These are phyloP conservation scores for Mormyrus proboscirostris DNA, from an alignment of 2,797 vertebrate genomes.

Conservation along the genomic window DNA sequence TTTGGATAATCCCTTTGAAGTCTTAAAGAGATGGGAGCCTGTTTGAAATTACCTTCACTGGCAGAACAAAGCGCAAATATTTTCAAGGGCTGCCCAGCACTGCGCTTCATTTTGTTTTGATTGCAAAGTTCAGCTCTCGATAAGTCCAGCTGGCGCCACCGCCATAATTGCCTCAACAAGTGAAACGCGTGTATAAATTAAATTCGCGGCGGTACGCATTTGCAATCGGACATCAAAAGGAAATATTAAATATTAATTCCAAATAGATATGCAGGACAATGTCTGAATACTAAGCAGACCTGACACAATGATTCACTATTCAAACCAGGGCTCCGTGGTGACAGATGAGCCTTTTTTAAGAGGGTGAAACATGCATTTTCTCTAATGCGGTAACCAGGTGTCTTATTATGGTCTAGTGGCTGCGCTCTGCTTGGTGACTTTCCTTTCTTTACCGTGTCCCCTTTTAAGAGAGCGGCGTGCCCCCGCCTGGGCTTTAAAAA, in stretches of 20 bases:
- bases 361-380: neutral
- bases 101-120: neutral
- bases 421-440: neutral
- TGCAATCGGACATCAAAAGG: conserved; percentile 18
- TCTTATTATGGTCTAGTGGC: neutral
- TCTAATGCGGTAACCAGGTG: conserved; percentile 4
- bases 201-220: neutral
- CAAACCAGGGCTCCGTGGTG: neutral
- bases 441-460: neutral
- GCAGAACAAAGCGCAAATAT: conserved; percentile 9
- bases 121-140: neutral
- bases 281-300: conserved; percentile 7
- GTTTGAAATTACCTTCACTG: neutral
- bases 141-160: neutral
- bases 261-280: conserved; percentile 5
- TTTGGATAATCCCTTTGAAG: conserved; percentile 12
- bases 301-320: conserved; percentile 9
- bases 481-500: neutral
- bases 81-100: neutral
- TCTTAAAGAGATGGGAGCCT: neutral
- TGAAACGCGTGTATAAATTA: conserved; percentile 10
- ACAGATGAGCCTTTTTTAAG: neutral
- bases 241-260: conserved; percentile 19
- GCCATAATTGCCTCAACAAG: conserved; percentile 4
- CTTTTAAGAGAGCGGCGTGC: neutral